A percentile compares a stretch with the other conserved stretches of the same genome.
Evolutionary conservation across 64 coral and sea anemone species (phyloP).

Genomic region (Porites lutea): DNA sequence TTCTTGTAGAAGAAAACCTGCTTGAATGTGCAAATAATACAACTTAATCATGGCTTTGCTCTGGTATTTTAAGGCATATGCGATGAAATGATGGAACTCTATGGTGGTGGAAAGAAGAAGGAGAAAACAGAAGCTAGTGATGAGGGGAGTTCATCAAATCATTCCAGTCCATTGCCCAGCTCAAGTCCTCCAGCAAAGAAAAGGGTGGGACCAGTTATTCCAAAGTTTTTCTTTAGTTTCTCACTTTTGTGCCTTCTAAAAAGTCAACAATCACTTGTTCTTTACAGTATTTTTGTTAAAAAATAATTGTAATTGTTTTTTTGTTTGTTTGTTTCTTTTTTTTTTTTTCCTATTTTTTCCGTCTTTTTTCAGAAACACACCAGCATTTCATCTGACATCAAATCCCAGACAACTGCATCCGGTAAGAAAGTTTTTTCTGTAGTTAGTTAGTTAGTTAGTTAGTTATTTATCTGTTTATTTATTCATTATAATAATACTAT

Average conservation of each 20-base stretch:
- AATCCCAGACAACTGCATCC: conserved; percentile 28
- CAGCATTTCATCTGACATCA: conserved; percentile 22
- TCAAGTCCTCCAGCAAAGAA: conserved; percentile 96
- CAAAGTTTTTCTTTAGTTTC: background rate
- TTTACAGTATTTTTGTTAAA: background rate
- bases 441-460: no score
- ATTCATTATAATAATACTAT: no score
- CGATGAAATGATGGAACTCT: conserved; percentile 94
- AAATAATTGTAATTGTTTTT: no score
- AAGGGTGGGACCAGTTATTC: conserved; percentile 51
- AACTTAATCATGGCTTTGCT: no score
- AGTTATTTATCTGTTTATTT: no score
- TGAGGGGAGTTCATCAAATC: conserved; percentile 80
- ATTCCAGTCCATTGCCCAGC: conserved; percentile 87
- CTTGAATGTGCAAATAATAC: no score
- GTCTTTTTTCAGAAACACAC: conserved; percentile 28
- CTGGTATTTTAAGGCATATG: conserved; percentile 73
- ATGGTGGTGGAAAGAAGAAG: conserved; percentile 95
- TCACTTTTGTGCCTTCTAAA: no score
- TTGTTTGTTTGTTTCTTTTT: no score
- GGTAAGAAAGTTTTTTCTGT: background rate
- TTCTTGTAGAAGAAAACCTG: no score
- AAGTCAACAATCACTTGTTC: no score
- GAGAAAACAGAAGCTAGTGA: conserved; percentile 78
- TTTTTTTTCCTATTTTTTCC: background rate